Conservation (phyloP, 2,113 vertebrate species). For the Chaetodon trifascialis region DNA sequence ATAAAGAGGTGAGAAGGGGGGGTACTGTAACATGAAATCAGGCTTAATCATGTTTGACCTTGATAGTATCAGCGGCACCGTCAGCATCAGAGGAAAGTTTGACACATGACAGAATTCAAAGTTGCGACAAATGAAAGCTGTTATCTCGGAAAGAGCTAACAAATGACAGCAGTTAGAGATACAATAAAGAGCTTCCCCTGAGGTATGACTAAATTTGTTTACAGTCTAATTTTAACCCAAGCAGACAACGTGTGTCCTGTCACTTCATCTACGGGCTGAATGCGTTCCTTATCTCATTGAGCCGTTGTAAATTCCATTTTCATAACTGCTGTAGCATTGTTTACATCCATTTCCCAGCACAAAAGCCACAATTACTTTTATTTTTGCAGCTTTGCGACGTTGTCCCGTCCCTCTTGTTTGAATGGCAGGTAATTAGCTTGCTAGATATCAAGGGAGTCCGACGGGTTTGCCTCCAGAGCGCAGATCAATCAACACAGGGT, state of each 20-base stretch:
- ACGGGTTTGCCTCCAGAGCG: conserved; percentile 18
- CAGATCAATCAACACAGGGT: conserved; percentile 19
- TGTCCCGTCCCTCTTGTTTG: conserved; percentile 20
- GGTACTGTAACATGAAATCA: conserved; percentile 31
- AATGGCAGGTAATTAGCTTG: conserved; percentile 44
- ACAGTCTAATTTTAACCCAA: conserved; percentile 43
- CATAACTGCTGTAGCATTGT: conserved; percentile 47
- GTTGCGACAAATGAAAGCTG: conserved; percentile 31
- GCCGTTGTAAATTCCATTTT: conserved; percentile 43
- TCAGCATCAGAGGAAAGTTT: conserved; percentile 31
- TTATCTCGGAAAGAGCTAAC: conserved; percentile 33
- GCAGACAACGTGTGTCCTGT: conserved; percentile 37
- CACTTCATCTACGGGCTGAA: conserved; percentile 41
- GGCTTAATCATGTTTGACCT: conserved; percentile 44
- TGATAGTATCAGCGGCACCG: conserved; percentile 27
- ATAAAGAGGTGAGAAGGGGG: conserved; percentile 34
- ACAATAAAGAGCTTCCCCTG: conserved; percentile 14
- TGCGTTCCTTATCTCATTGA: conserved; percentile 37
- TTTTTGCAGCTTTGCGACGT: conserved; percentile 25
- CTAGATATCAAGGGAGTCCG: conserved; percentile 29
- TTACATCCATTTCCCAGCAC: conserved; percentile 49
- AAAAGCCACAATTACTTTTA: conserved; percentile 44
- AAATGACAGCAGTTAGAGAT: conserved; percentile 32
- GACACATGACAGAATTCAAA: conserved; percentile 31
- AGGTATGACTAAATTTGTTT: conserved; percentile 41